Evolutionary conservation across 2,888 invertebrate genomes (phyloP).

Genomic region (Drosophila siamana): DNA sequence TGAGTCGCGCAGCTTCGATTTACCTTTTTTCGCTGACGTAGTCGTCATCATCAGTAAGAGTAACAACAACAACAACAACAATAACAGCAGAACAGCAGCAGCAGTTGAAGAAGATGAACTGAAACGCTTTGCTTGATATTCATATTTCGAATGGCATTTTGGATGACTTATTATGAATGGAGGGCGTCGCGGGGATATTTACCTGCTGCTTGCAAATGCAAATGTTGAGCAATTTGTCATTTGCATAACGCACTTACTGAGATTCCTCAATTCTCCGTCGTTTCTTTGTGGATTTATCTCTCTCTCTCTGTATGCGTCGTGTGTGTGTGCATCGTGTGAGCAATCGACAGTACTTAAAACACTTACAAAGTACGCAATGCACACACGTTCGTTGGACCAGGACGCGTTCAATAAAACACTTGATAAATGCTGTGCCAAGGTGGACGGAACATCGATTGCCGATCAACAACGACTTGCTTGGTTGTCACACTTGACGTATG

Average conservation of each 20-base stretch:
- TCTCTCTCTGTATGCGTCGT: too few species aligned
- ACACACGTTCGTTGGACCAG: neutral
- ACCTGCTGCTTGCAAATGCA: slow-evolving; percentile 57
- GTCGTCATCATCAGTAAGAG: slow-evolving; percentile 40
- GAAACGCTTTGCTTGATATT: slow-evolving; percentile 46
- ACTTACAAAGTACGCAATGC: slow-evolving; percentile 5
- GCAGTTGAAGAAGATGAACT: slow-evolving; percentile 17
- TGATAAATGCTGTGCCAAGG: neutral
- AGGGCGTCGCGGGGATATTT: slow-evolving; percentile 29
- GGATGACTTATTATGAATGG: slow-evolving; percentile 35
- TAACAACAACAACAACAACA: too few species aligned
- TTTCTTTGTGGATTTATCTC: neutral
- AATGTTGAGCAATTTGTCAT: slow-evolving; percentile 60
- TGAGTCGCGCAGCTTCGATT: neutral
- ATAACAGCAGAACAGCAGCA: slow-evolving; percentile 11
- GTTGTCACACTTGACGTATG: slow-evolving; percentile 2
- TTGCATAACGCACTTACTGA: slow-evolving; percentile 59
- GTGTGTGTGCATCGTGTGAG: slow-evolving; percentile 12
- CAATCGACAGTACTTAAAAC: slow-evolving; percentile 30
- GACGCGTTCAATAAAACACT: slow-evolving; percentile 2
- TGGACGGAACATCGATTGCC: slow-evolving; percentile 7
- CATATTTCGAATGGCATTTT: slow-evolving; percentile 53
- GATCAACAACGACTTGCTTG: slow-evolving; percentile 6
- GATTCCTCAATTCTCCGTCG: slow-evolving; percentile 36
- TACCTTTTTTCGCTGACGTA: slow-evolving; percentile 36